Base-by-base conservation (phyloP, 2,888 invertebrate species). In the Octodonta nipae region DNA sequence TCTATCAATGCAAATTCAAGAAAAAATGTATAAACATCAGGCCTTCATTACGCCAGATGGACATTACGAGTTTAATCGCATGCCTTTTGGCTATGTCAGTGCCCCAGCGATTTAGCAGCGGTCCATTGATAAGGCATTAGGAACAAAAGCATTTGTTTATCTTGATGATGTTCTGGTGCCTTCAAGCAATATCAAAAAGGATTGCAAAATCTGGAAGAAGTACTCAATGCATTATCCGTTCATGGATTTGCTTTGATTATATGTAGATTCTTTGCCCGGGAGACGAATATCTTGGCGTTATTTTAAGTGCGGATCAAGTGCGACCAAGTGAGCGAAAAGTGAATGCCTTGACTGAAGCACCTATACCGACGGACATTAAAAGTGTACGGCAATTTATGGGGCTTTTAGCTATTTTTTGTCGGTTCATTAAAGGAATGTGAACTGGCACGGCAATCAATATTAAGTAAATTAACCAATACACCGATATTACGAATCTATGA, bases 221-320 rank as follows among this genome's bases (percentile, higher is more conserved):
- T 47, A 4, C 17, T 47, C 16, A 20, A 34, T 22, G 42, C 41
- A 11, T 34, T 47, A 24, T 14, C 37, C 3, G 20, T 6, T 2
- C 28, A 25, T 6, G 43, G 40, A 17, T 45, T 47, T 33, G 2
- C 27, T 7, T 27, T 45, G 14, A 47, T 38, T 22, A 46, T 47
- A 30, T 43, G 40, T 32, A 25, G 2, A n/a, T 44, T 45, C 17
- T 41, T 47, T 8, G 14, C 13, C 12, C 26, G n/a, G 10, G 22
- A 38, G 26, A 42, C 38, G 43, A 46, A 35, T 46, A 47, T 35
- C 30, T 47, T 11, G 45, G 44, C 11, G 33, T 37, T 12, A 28
- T 41, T 5, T 8, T 47, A 8, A 32, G 34, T 15, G 32, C 36
- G 12, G 42, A 38, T 11, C 16, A 15, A 15, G 26, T 46, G 6